Base-by-base conservation (phyloP, 2,113 vertebrate species). In the Hystrix cristata region DNA sequence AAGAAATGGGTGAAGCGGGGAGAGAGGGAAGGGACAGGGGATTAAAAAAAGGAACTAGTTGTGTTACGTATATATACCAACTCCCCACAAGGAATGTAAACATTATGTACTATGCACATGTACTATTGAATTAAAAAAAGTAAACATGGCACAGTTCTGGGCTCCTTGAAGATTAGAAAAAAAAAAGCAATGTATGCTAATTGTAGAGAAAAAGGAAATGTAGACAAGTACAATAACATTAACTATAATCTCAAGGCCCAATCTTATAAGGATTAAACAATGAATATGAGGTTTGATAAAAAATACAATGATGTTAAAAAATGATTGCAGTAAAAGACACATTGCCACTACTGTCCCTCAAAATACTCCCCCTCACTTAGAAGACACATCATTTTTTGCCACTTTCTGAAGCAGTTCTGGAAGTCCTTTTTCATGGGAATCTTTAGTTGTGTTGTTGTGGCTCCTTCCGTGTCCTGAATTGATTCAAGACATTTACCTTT, bases 251-350 rank as follows among this genome's bases (percentile, higher is more conserved):
- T 10, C 53, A 88, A 78, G 0, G 8, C 19, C 60, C 23, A n/a
- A 4, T 96, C 14, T 91, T 91, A 57, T 27, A 86, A 89, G 27
- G 38, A 71, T 78, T 95, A 67, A 97, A 62, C 46, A 91, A 69
- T 93, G 60, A 81, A 59, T 14, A 48, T 48, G 29, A 76, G 13
- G 27, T 48, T 13, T 76, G 46, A 48, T 76, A 48, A 76, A 29
- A 76, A 29, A 29, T 7, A 76, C 46, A 48, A 76, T 76, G 72
- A 29, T 48, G 29, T 29, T 76, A 48, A 76, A 46, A 71, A 48
- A 71, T 43, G 19, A 76, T 76, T 76, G 29, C 12, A 76, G 72
- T 27, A 29, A 48, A 76, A 48, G 46, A 29, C 7, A 76, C 13
- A 15, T 48, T 76, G 25, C 43, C 25, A 48, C 23, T 27, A 48